Percentiles rank a stretch among this genome's conserved stretches.
Conservation (phyloP, 2,888 invertebrate genomes). For the Cyaniris semiargus region DNA sequence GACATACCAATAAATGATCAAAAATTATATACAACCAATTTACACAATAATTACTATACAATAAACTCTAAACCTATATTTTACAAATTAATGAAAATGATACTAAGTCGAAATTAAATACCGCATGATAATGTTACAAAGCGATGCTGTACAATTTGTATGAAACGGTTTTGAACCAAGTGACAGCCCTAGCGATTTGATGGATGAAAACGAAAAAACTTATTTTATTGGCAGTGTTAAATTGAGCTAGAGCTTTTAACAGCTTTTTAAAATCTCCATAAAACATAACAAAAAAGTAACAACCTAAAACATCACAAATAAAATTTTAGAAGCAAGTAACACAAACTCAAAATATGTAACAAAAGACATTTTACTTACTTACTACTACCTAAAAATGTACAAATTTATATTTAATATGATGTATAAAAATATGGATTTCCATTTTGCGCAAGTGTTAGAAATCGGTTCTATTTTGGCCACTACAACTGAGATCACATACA, state of each 20-base stretch:
- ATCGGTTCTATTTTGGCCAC: constrained; percentile 20
- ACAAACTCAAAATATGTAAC: neutral
- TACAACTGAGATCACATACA: constrained; percentile 29
- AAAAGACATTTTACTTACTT: constrained; percentile 5
- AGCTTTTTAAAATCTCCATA: constrained; percentile 24
- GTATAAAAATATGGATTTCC: constrained; percentile 28
- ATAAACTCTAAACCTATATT: constrained; percentile 46
- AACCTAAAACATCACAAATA: constrained; percentile 30
- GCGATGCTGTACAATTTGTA: constrained; percentile 12
- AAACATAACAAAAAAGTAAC: constrained; percentile 28
- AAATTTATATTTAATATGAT: constrained; percentile 5
- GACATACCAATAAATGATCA: constrained; percentile 47
- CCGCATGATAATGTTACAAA: neutral
- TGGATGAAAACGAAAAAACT: constrained; percentile 19
- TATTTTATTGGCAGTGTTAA: constrained; percentile 41
- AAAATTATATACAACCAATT: constrained; percentile 77
- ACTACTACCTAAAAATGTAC: constrained; percentile 15
- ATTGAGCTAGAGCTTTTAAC: constrained; percentile 36
- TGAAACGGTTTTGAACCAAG: constrained; percentile 16
- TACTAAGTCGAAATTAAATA: constrained; percentile 29
- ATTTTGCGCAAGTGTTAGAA: neutral
- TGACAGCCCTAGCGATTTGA: constrained; percentile 11
- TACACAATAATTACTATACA: constrained; percentile 58
- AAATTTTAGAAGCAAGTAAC: constrained; percentile 30
- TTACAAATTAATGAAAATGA: constrained; percentile 44